Conservation (phyloP, 2,888 invertebrate species). For the Brachycybe producta region DNA sequence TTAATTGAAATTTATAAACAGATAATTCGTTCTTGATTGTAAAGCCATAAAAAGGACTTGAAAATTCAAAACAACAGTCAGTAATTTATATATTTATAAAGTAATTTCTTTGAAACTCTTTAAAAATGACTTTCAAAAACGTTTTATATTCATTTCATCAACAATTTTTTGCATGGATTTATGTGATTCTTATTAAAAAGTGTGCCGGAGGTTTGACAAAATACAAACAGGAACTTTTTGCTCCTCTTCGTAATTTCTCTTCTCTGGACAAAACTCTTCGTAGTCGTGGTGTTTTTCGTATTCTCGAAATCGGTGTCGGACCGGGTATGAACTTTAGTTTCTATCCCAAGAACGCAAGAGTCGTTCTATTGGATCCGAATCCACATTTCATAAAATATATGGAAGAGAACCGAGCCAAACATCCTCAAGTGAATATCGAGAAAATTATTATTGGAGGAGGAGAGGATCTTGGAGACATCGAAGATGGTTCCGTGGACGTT, state of each 20-base stretch:
- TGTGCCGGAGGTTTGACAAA: no score
- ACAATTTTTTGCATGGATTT: no score
- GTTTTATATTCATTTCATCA: no score
- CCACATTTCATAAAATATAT: conserved; percentile 9
- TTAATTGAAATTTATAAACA: no score
- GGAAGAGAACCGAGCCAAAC: conserved; percentile 5
- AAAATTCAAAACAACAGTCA: no score
- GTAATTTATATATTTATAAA: no score
- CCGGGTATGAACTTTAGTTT: conserved; percentile 16
- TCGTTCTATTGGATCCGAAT: conserved; percentile 17
- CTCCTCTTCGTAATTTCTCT: conserved; percentile 5
- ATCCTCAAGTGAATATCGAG: conserved; percentile 12
- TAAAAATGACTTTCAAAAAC: no score
- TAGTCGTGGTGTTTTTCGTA: conserved; percentile 9
- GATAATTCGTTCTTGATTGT: no score
- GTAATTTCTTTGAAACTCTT: no score
- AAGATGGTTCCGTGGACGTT: conserved; percentile 16
- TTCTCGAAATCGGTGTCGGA: conserved; percentile 18
- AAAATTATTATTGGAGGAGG: conserved; percentile 7
- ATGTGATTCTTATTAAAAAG: no score
- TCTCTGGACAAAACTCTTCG: conserved; percentile 10
- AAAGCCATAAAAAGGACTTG: no score
- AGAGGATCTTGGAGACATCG: conserved; percentile 10
- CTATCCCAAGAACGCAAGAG: conserved; percentile 14
- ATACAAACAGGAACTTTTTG: conserved; percentile 16